Evolutionary conservation across 2,888 invertebrate genomes (phyloP).

Genomic region (Panzeria rudis): DNA sequence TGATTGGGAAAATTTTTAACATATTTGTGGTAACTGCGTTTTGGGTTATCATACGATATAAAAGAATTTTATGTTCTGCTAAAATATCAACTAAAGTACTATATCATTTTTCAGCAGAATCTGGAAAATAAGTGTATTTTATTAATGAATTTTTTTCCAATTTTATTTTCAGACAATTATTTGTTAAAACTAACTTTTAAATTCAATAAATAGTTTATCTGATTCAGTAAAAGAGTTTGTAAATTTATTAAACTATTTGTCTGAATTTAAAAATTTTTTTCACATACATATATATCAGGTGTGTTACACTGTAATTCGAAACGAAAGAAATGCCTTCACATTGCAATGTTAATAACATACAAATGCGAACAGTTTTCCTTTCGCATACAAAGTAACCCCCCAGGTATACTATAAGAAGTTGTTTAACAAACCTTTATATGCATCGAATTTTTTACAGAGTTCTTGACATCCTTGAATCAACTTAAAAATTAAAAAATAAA

Average conservation of each 20-base stretch:
- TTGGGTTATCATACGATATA: slow-evolving; percentile 31
- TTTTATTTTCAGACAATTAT: too few species aligned
- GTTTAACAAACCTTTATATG: slow-evolving; percentile 7
- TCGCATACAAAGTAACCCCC: too few species aligned
- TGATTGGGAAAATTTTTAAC: slow-evolving; percentile 35
- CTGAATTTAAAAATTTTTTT: too few species aligned
- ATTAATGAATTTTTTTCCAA: not conserved
- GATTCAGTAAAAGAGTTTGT: too few species aligned
- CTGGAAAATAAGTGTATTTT: slow-evolving; percentile 15
- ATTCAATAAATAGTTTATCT: too few species aligned
- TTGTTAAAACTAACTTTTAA: too few species aligned
- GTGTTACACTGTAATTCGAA: too few species aligned
- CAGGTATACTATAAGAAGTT: not conserved
- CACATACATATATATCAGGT: too few species aligned
- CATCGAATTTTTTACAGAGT: not conserved
- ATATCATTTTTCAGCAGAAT: slow-evolving; percentile 39
- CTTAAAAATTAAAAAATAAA: slow-evolving; percentile 31
- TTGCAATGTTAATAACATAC: too few species aligned
- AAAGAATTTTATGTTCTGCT: slow-evolving; percentile 46
- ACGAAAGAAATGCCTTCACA: too few species aligned
- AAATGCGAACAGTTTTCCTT: too few species aligned
- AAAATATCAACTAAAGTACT: slow-evolving; percentile 41
- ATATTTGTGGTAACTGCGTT: slow-evolving; percentile 18
- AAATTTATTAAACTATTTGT: too few species aligned
- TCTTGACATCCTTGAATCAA: slow-evolving; percentile 41